phyloP scores from a whole-genome alignment of 2,797 vertebrate species.

The Acanthis flammea region DNA sequence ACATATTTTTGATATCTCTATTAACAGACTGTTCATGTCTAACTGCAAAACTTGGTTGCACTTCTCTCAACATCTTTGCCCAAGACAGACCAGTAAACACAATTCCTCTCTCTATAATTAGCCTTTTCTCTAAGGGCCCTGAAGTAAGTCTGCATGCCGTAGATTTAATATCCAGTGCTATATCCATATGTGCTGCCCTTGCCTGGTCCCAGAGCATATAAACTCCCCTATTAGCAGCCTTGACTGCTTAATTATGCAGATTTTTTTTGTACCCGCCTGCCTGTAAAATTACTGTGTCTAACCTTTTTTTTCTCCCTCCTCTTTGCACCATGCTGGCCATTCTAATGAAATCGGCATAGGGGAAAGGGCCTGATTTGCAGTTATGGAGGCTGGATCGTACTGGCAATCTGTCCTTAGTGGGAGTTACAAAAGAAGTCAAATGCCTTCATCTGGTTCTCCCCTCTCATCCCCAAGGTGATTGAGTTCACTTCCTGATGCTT shows the following conservation, averaged over 20 bases:
- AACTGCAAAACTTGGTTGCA: conserved; percentile 82
- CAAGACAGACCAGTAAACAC: conserved; percentile 89
- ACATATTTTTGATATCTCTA: conserved; percentile 80
- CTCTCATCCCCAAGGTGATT: conserved; percentile 91
- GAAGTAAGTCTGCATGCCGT: conserved; percentile 87
- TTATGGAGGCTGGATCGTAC: conserved; percentile 85
- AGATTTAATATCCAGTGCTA: conserved; percentile 88
- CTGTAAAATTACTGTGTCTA: conserved; percentile 88
- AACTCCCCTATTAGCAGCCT: conserved; percentile 89
- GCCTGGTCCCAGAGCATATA: conserved; percentile 89
- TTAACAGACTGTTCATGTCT: conserved; percentile 81
- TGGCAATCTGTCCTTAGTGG: conserved; percentile 92
- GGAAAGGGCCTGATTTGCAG: conserved; percentile 87
- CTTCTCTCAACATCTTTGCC: conserved; percentile 83
- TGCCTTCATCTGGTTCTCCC: conserved; percentile 87
- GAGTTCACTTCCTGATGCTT: conserved; percentile 95
- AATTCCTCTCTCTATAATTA: conserved; percentile 90
- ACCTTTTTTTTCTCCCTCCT: conserved; percentile 78
- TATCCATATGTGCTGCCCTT: conserved; percentile 92
- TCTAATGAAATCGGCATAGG: conserved; percentile 85
- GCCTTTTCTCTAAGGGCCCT: conserved; percentile 85
- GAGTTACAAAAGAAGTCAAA: conserved; percentile 94
- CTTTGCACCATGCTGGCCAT: conserved; percentile 85
- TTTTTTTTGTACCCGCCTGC: conserved; percentile 90
- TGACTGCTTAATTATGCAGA: conserved; percentile 96